Base-by-base conservation (phyloP, 2,797 vertebrate species). In the Melanotaenia maccullochi region DNA sequence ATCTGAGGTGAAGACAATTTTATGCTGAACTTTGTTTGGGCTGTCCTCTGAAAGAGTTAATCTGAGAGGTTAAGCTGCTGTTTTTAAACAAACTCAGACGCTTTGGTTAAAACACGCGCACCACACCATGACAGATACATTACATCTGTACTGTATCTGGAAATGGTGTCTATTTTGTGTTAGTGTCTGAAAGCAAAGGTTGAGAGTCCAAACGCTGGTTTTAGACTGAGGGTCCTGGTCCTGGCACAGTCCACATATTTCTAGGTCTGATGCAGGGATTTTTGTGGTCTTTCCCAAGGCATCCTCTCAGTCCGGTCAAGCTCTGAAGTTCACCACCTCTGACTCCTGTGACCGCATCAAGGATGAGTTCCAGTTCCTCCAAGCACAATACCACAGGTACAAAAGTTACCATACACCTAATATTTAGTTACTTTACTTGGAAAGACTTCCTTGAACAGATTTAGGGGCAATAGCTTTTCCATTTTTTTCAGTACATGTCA, bases 331-430 rank as follows among this genome's bases (percentile, higher is more conserved):
- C 94, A 99, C 97, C 72, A 98, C 97, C 20, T 98, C 97, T 0
- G 97, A 99, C 92, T 99, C 97, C 35, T 98, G 97, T 65, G 97
- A 99, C 90, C 96, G 97, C 82, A 99, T 99, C 94, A 99, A 99
- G 83, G 97, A 99, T 16, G 97, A 99, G 88, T 99, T 99, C 90
- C 97, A 99, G 94, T 96, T 99, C 79, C 95, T 99, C 71, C 97
- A 99, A 93, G 97, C 97, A 56, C 97, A 99, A 82, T 99, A 99
- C 83, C 97, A 99, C 96, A 99, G 97, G 97, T 97, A 60, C 0
- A 44, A 52, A 44, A 28, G 14, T 35, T 9, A 18, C 62, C 11
- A 32, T n/a, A 28, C 44, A 61, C 14, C 59, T 44, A 7, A 6
- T 24, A 51, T 51, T 11, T 51, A 56, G 36, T 44, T n/a, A 44